Evolutionary conservation across 2,797 vertebrate species (phyloP).

Genomic region (Neopelma chrysocephalum): DNA sequence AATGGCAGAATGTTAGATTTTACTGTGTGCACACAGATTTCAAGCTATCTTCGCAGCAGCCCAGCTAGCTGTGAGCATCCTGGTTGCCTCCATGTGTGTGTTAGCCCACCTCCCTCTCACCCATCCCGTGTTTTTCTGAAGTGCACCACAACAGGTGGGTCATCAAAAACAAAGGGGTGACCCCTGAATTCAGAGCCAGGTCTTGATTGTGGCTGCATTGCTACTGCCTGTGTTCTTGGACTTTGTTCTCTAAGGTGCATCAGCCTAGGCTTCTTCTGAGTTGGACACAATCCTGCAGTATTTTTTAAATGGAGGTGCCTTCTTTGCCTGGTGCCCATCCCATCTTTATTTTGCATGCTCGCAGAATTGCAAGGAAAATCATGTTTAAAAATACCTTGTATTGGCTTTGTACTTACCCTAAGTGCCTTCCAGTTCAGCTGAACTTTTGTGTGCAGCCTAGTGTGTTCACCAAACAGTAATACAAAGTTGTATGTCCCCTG

Average conservation of each 20-base stretch:
- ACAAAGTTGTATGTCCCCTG: neutral
- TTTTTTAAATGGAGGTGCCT: neutral
- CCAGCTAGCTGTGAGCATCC: neutral
- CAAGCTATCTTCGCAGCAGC: neutral
- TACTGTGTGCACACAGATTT: rapidly evolving
- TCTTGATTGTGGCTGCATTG: neutral
- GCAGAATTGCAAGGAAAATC: neutral
- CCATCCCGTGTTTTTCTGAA: rapidly evolving
- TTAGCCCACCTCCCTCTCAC: neutral
- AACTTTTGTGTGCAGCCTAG: neutral
- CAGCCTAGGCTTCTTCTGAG: neutral
- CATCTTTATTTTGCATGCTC: neutral
- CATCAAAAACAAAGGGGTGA: neutral
- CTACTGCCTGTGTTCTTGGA: neutral
- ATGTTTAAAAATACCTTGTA: neutral
- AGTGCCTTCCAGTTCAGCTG: neutral
- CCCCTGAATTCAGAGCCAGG: neutral
- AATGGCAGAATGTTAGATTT: neutral
- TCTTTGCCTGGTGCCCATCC: neutral
- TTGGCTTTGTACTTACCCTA: neutral
- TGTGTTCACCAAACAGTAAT: neutral
- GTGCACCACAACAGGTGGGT: neutral
- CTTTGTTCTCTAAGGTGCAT: neutral
- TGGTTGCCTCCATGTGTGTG: neutral
- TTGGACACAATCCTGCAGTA: neutral